Evolutionary conservation across 2,113 vertebrate genomes (phyloP).

Genomic region (Rhynchomys soricoides): DNA sequence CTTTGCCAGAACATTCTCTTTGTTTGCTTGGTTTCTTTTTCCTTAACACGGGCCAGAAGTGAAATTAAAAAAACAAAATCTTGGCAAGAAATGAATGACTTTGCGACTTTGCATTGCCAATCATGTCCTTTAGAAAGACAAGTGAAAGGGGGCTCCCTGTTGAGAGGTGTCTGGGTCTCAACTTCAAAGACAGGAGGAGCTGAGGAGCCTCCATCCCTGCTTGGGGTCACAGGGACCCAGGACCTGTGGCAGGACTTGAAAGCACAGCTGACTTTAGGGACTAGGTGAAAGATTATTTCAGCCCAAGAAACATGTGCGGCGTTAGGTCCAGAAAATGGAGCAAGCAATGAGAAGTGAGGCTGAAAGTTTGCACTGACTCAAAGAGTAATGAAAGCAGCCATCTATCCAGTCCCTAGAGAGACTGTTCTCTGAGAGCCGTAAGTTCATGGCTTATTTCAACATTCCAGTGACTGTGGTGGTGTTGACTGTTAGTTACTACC

Average conservation of each 20-base stretch:
- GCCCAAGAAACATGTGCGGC: background rate
- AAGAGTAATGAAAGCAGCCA: background rate
- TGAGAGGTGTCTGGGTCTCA: slow-evolving; percentile 17
- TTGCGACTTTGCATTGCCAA: background rate
- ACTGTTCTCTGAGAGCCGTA: background rate
- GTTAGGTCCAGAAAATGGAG: background rate
- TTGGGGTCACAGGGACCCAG: background rate
- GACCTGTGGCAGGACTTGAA: background rate
- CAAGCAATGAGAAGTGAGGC: background rate
- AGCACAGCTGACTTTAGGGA: background rate
- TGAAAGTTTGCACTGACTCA: accelerated
- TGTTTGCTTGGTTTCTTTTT: background rate
- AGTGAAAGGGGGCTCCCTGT: background rate
- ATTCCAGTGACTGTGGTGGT: background rate
- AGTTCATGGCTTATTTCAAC: background rate
- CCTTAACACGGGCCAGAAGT: slow-evolving; percentile 33
- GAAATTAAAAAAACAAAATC: background rate
- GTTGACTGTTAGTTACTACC: background rate
- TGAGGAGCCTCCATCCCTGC: background rate
- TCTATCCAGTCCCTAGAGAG: background rate
- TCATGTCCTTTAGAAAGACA: background rate
- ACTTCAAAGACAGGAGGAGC: slow-evolving; percentile 36
- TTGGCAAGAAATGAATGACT: slow-evolving; percentile 56
- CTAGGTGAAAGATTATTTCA: background rate
- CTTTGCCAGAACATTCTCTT: background rate